Conservation (phyloP, 2,888 invertebrate species). For the Xylophagus ater region DNA sequence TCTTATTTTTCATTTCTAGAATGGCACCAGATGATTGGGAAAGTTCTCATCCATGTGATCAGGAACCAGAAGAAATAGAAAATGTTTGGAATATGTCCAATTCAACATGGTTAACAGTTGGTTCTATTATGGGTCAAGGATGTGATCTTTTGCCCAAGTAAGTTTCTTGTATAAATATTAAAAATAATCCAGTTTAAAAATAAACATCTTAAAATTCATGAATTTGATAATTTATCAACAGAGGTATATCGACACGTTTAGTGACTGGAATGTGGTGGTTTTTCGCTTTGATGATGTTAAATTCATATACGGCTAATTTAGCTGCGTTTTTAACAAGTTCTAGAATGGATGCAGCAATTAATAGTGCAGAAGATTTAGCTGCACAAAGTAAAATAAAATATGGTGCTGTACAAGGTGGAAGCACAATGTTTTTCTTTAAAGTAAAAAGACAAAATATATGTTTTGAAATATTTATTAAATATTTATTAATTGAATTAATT, state of each 20-base stretch:
- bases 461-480: not conserved
- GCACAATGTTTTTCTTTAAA: conserved; percentile 84
- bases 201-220: not conserved
- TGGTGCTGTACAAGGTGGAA: conserved; percentile 77
- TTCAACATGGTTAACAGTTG: conserved; percentile 87
- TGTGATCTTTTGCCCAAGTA: conserved; percentile 87
- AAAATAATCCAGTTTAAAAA: not conserved
- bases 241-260: conserved; percentile 81
- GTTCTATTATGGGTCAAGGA: conserved; percentile 85
- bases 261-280: conserved; percentile 90
- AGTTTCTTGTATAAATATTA: conserved; percentile 21
- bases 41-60: conserved; percentile 84
- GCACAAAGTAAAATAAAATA: conserved; percentile 91
- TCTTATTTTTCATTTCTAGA: conserved; percentile 37
- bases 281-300: conserved; percentile 80
- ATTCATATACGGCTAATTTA: conserved; percentile 89
- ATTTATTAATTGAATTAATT: not conserved
- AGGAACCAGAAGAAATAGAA: conserved; percentile 71
- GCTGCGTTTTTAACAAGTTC: conserved; percentile 89
- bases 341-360: conserved; percentile 77
- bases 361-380: conserved; percentile 83
- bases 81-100: conserved; percentile 80
- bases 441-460: conserved; percentile 37
- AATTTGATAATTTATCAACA: conserved; percentile 28
- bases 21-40: conserved; percentile 88